phyloP scores from a whole-genome alignment of 2,888 invertebrate species.

The Ophonus ardosiacus region DNA sequence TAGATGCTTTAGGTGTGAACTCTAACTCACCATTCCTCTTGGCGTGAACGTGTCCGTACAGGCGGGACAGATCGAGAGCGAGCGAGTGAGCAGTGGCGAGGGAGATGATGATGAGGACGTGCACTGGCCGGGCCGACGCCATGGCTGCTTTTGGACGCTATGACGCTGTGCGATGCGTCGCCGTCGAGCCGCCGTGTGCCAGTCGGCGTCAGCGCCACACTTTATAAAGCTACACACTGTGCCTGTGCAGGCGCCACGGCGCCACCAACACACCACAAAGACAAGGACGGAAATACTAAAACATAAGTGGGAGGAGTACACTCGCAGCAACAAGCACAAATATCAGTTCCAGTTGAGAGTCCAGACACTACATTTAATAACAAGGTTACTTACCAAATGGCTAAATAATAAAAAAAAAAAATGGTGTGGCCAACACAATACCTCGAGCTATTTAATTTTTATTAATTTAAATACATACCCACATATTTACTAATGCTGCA shows the following conservation, averaged over 20 bases:
- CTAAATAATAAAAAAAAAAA: too few species aligned
- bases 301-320: neutral
- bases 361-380: too few species aligned
- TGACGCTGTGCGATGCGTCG: neutral
- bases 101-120: constrained; percentile 36
- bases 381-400: too few species aligned
- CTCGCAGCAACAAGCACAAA: neutral
- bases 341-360: too few species aligned
- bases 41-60: constrained; percentile 86
- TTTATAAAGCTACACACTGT: neutral
- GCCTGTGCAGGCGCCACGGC: neutral
- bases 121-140: constrained; percentile 18
- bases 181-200: neutral
- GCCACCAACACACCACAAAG: neutral
- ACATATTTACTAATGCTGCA: too few species aligned
- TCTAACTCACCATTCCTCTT: constrained; percentile 84
- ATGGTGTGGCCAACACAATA: too few species aligned
- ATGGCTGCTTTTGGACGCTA: neutral
- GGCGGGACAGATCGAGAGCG: constrained; percentile 88
- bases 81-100: constrained; percentile 74
- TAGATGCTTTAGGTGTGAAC: neutral
- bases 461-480: too few species aligned
- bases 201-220: neutral
- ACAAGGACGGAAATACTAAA: neutral
- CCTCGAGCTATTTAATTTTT: too few species aligned